A percentile compares a stretch with the other conserved stretches of the same genome.
Conservation (phyloP, 2,888 invertebrate genomes). For the Piscicola geometra region DNA sequence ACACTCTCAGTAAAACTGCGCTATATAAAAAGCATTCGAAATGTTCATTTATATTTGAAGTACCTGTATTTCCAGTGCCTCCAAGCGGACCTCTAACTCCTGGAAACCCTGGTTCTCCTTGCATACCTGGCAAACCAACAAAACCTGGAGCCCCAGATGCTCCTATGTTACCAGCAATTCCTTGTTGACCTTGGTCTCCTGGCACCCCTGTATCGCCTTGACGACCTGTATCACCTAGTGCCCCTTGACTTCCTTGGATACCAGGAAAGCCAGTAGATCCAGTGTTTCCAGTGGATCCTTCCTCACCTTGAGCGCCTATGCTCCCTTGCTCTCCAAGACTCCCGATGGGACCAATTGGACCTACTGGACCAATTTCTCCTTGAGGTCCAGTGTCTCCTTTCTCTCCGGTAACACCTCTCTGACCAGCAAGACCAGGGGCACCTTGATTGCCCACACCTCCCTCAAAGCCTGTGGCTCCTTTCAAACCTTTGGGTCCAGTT, state of each 20-base stretch:
- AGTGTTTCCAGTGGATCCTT: slow-evolving; percentile 11
- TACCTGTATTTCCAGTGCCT: slow-evolving; percentile 28
- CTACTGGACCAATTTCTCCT: not conserved
- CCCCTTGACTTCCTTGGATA: slow-evolving; percentile 5
- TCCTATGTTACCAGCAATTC: slow-evolving; percentile 36
- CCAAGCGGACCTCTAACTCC: slow-evolving; percentile 22
- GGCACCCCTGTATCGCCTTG: slow-evolving; percentile 14
- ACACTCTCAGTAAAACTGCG: no score
- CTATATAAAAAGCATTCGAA: no score
- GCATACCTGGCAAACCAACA: slow-evolving; percentile 15
- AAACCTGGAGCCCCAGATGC: slow-evolving; percentile 28
- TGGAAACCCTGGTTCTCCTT: not conserved
- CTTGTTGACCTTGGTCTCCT: slow-evolving; percentile 35
- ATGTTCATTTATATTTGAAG: no score
- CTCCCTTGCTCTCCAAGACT: not conserved
- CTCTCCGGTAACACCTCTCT: slow-evolving; percentile 27
- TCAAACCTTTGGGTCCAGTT: slow-evolving; percentile 17
- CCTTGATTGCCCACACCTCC: slow-evolving; percentile 34
- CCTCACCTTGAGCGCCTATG: not conserved
- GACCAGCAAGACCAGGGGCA: slow-evolving; percentile 28
- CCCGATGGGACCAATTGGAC: not conserved
- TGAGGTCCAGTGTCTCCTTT: not conserved
- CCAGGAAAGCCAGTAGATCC: slow-evolving; percentile 26
- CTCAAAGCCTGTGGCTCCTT: slow-evolving; percentile 32
- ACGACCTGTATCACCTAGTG: slow-evolving; percentile 8